Conservation (phyloP, 2,113 vertebrate genomes). For the Mobula hypostoma region DNA sequence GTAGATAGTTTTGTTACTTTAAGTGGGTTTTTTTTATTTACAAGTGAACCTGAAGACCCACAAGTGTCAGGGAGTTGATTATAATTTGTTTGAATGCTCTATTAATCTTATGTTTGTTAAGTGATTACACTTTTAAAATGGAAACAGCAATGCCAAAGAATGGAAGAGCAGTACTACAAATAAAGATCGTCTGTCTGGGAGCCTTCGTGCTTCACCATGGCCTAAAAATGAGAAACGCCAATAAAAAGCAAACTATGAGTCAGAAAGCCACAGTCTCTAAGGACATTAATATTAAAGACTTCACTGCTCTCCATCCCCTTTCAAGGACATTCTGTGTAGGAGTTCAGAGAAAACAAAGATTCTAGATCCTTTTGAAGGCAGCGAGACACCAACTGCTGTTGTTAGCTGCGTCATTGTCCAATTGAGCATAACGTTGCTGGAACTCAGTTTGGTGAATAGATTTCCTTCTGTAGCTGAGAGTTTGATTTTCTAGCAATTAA, state of each 20-base stretch:
- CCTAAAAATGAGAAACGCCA: conserved; percentile 42
- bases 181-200: conserved; percentile 38
- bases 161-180: background rate
- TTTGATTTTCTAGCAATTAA: background rate
- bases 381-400: background rate
- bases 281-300: conserved; percentile 36
- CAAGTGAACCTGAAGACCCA: background rate
- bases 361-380: background rate
- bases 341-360: conserved; percentile 35
- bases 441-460: background rate
- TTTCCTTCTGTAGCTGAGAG: background rate
- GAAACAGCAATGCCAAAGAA: background rate
- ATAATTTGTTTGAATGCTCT: background rate
- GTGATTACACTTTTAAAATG: background rate
- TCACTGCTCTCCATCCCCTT: conserved; percentile 40
- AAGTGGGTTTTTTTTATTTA: background rate
- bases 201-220: conserved; percentile 42
- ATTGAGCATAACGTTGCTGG: background rate
- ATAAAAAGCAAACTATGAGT: conserved; percentile 43
- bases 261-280: conserved; percentile 41
- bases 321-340: conserved; percentile 37
- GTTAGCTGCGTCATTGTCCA: background rate
- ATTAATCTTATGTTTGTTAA: background rate
- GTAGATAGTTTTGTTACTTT: background rate
- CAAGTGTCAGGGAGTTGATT: background rate